phyloP scores from a whole-genome alignment of 2,888 invertebrate species.

The Caenorhabditis sinica region DNA sequence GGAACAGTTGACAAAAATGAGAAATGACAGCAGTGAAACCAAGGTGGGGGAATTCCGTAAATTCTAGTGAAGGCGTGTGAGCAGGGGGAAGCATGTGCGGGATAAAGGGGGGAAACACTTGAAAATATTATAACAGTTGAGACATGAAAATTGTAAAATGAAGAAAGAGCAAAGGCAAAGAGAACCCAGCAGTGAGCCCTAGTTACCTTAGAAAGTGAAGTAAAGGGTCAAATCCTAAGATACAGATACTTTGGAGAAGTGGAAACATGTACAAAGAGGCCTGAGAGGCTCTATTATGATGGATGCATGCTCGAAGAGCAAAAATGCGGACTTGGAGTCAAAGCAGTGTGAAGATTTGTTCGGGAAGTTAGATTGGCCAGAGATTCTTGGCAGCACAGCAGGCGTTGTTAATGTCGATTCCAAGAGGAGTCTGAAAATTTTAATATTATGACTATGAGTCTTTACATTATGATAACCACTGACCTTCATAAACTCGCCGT shows the following conservation, averaged over 20 bases:
- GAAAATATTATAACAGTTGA: background rate
- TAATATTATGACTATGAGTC: background rate
- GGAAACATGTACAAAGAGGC: too few species aligned
- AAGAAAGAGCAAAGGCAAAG: background rate
- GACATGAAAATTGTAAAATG: background rate
- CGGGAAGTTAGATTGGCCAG: constrained; percentile 27
- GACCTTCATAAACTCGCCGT: constrained; percentile 19
- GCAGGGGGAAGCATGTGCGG: constrained; percentile 25
- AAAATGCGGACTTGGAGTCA: background rate
- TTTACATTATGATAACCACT: background rate
- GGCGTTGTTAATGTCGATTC: constrained; percentile 37
- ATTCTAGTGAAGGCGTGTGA: constrained; percentile 5
- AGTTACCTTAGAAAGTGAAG: background rate
- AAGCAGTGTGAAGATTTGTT: background rate
- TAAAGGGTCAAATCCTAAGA: background rate
- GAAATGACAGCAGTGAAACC: constrained; percentile 20
- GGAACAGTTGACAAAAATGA: background rate
- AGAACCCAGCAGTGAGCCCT: background rate
- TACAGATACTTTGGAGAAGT: too few species aligned
- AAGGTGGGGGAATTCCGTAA: constrained; percentile 9
- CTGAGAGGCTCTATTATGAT: background rate
- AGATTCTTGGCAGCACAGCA: constrained; percentile 33
- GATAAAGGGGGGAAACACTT: background rate
- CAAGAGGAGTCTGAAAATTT: constrained; percentile 21
- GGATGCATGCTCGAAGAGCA: background rate